These are phyloP conservation scores for Bos taurus DNA, from an alignment of 2,113 vertebrate species.

Conservation along the genomic window DNA sequence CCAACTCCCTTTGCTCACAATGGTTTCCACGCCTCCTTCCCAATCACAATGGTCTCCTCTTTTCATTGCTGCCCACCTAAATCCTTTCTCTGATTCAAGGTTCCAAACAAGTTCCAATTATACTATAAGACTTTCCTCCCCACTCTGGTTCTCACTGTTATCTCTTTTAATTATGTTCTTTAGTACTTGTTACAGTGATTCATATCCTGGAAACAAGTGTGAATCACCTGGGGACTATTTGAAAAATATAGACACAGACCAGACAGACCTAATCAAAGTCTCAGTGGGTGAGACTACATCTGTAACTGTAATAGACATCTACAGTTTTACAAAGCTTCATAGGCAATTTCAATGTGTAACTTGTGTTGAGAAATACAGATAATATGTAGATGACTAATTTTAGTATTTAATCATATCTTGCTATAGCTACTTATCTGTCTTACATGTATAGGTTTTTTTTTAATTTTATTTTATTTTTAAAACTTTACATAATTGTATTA, in stretches of 20 bases:
- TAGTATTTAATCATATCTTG: neutral
- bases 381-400: neutral
- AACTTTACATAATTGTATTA: too few relatives aligned
- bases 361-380: neutral
- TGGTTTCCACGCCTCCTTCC: too few relatives aligned
- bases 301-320: neutral
- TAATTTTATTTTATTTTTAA: too few relatives aligned
- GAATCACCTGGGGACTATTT: neutral
- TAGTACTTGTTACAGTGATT: conserved; percentile 11
- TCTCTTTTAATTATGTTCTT: neutral
- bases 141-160: neutral
- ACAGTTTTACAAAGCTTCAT: neutral
- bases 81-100: neutral
- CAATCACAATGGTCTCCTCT: neutral
- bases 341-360: neutral
- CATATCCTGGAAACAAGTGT: neutral
- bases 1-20: neutral
- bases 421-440: neutral
- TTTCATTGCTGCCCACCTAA: neutral
- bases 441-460: neutral
- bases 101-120: neutral
- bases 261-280: neutral
- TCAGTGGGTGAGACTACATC: neutral
- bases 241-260: neutral
- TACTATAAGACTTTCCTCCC: neutral